Conservation (phyloP, 2,113 vertebrate genomes). For the Melanocharis versteri region DNA sequence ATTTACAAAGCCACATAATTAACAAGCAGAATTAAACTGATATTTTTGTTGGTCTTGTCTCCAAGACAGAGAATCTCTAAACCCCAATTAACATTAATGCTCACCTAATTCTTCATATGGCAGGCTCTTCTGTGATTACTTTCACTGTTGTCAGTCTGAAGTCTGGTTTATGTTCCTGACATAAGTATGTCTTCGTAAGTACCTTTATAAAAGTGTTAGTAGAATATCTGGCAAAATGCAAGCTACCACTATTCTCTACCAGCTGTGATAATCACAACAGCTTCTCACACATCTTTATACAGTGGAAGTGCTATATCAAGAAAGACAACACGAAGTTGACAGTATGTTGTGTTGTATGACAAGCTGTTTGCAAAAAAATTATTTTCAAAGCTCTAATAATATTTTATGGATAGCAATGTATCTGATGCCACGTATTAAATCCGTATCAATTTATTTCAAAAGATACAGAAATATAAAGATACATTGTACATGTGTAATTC, state of each 20-base stretch:
- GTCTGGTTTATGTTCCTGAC: background rate
- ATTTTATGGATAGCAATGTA: background rate
- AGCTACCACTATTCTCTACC: background rate
- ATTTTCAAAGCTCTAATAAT: background rate
- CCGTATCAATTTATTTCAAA: background rate
- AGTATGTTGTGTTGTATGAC: background rate
- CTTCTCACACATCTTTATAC: background rate
- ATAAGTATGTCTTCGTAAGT: background rate
- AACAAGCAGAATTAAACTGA: background rate
- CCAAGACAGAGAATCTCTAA: background rate
- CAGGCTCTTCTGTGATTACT: background rate
- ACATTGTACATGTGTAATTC: background rate
- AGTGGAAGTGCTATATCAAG: background rate
- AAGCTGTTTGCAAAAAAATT: background rate
- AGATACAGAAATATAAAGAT: background rate
- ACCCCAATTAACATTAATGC: background rate
- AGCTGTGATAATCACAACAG: background rate
- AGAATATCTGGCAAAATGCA: background rate
- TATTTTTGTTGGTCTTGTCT: background rate
- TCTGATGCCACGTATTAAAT: background rate
- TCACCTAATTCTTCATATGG: background rate
- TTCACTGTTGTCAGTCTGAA: background rate
- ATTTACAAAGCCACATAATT: background rate
- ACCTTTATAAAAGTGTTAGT: background rate
- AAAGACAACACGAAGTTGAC: background rate